Conservation (phyloP, 2,113 vertebrate genomes). For the Chroicocephalus ridibundus region DNA sequence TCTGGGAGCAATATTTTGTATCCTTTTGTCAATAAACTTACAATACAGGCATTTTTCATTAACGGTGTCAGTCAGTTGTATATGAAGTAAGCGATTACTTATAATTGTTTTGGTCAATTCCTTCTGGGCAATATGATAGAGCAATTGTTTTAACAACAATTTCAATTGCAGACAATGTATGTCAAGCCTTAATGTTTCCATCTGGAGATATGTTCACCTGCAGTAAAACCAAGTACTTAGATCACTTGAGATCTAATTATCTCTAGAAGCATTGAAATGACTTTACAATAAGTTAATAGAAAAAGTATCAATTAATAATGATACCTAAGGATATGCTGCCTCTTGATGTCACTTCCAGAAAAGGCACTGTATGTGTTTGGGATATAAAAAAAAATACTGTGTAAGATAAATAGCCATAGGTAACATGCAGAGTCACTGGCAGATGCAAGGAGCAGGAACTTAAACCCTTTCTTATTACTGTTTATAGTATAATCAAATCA, state of each 20-base stretch:
- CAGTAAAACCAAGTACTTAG: background rate
- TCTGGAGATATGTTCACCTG: background rate
- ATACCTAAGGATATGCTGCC: background rate
- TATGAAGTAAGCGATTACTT: background rate
- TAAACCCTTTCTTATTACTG: background rate
- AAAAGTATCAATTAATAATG: background rate
- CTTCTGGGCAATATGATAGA: background rate
- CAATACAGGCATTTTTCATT: background rate
- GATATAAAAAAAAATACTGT: background rate
- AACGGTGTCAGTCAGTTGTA: background rate
- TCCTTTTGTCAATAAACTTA: background rate
- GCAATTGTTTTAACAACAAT: background rate
- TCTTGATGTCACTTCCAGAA: background rate
- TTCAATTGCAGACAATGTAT: background rate
- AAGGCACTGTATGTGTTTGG: background rate
- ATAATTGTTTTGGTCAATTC: background rate
- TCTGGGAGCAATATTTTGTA: background rate
- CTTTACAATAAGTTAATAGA: background rate
- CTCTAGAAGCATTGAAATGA: background rate
- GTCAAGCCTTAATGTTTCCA: background rate
- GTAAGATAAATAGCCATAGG: background rate
- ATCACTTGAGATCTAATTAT: background rate
- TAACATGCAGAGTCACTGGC: background rate
- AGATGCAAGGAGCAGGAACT: background rate
- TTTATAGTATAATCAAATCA: background rate